Percentiles rank a stretch among this genome's conserved stretches.
phyloP scores from a whole-genome alignment of 2,888 invertebrate genomes.

The Electrophaes corylata region DNA sequence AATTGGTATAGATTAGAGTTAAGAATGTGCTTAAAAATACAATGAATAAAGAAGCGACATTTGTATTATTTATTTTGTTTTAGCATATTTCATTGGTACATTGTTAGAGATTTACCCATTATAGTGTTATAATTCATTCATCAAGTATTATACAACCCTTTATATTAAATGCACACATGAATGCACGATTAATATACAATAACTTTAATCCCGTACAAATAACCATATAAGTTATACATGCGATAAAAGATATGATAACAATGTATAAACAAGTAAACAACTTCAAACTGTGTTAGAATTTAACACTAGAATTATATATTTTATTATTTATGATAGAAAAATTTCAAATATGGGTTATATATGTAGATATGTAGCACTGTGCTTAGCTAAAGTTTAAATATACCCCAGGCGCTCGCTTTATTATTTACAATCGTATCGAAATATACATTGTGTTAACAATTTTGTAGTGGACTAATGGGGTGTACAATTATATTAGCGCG shows the following conservation, averaged over 20 bases:
- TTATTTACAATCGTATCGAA: conserved; percentile 67
- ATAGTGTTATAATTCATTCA: conserved; percentile 72
- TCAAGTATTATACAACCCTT: conserved; percentile 79
- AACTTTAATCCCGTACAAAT: conserved; percentile 64
- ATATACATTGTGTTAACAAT: conserved; percentile 59
- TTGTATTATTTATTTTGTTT: conserved; percentile 81
- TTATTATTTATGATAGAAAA: conserved; percentile 75
- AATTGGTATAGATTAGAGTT: too few species aligned
- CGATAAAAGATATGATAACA: conserved; percentile 83
- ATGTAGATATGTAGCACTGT: conserved; percentile 80
- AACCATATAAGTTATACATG: conserved; percentile 78
- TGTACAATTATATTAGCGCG: conserved; percentile 45
- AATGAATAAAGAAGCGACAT: conserved; percentile 82
- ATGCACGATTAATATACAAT: conserved; percentile 79
- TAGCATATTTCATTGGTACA: conserved; percentile 83
- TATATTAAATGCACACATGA: conserved; percentile 77
- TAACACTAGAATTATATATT: conserved; percentile 71
- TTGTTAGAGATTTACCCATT: conserved; percentile 77
- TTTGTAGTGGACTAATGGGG: conserved; percentile 61
- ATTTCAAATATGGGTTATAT: conserved; percentile 71
- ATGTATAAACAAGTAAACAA: conserved; percentile 83
- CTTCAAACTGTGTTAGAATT: conserved; percentile 76
- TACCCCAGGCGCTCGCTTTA: conserved; percentile 63
- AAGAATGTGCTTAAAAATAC: conserved; percentile 56
- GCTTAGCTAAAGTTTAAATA: conserved; percentile 70